A percentile compares a stretch with the other conserved stretches of the same genome.
phyloP scores from a whole-genome alignment of 2,888 invertebrate genomes.

The Caenorhabditis sp. region DNA sequence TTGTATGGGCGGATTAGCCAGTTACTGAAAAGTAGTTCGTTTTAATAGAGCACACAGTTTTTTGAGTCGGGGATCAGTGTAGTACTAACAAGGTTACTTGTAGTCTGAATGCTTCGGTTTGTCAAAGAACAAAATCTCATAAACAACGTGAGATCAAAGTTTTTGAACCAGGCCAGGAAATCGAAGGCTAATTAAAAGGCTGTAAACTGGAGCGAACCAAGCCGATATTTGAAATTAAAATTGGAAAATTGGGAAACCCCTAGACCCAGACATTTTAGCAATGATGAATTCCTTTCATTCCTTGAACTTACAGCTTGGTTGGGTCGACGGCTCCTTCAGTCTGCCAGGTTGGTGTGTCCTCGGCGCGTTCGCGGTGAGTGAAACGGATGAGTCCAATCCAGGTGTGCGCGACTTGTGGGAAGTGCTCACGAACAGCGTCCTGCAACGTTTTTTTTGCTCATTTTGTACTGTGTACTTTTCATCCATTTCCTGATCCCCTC shows the following conservation, averaged over 20 bases:
- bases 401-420: slow-evolving; percentile 50
- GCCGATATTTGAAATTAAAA: slow-evolving; percentile 1
- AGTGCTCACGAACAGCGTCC: slow-evolving; percentile 56
- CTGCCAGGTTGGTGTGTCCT: slow-evolving; percentile 56
- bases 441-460: slow-evolving; percentile 33
- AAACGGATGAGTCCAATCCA: slow-evolving; percentile 68
- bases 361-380: slow-evolving; percentile 38
- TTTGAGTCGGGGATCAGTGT: too few relatives aligned
- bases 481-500: not conserved
- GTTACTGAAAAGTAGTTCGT: slow-evolving; percentile 58
- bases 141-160: slow-evolving; percentile 10
- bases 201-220: not conserved
- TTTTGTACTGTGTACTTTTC: not conserved
- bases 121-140: not conserved
- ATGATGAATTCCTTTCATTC: too few relatives aligned
- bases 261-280: not conserved
- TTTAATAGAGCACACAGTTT: too few relatives aligned
- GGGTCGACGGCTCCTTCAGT: slow-evolving; percentile 62
- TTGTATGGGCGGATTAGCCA: slow-evolving; percentile 68
- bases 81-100: too few relatives aligned
- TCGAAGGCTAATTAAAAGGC: not conserved
- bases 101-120: not conserved
- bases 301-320: slow-evolving; percentile 43
- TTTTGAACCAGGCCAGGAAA: too few relatives aligned
- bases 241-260: not conserved